Evolutionary conservation across 2,888 invertebrate species (phyloP), one percentile per base, ranked within the genome.

Genomic region (Slavum lentiscoides): DNA sequence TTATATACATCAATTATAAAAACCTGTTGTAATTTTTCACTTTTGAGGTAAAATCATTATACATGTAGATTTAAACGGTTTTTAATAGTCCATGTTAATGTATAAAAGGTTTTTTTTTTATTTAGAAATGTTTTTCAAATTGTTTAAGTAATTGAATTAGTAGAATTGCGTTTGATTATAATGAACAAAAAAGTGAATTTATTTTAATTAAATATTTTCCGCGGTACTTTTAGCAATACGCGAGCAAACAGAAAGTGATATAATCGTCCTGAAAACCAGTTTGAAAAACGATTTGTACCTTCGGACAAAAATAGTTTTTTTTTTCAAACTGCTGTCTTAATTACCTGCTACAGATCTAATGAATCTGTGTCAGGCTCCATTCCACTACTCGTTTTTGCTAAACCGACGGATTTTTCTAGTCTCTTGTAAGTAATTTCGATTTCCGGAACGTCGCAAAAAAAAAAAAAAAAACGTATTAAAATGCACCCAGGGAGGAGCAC

Each of bases 201-300:
- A 55, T 55, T 55, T 55, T 55, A 17, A 19, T 55, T 2, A 19
- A 55, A 19, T 19, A 19, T 4, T 55, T 55, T 23, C 11, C 43
- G 19, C 21, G 21, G 73, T 21, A 49, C 23, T 68, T 2, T 68
- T 21, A 6, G 3, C 11, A 3, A 39, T 23, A 30, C 21, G 21
- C n/a, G 9, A n/a, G 6, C 19, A 21, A 66, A 74, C 74, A 11
- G 55, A 74, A 74, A 49, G 43, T 17, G 43, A 61, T 64, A 74
- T 55, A 7, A 9, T 43, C 37, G n/a, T 53, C 53, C 19, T 30
- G 53, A 53, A 64, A 74, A 74, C 37, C 53, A 21, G 64, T 55
- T 74, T 74, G 55, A 55, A 64, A 55, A 74, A 37, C 53, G 64
- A 55, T 64, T 53, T 55, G 64, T 37, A 55, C 37, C 17, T 53